Conservation (phyloP, 2,113 vertebrate genomes). For the Apeltes quadracus region DNA sequence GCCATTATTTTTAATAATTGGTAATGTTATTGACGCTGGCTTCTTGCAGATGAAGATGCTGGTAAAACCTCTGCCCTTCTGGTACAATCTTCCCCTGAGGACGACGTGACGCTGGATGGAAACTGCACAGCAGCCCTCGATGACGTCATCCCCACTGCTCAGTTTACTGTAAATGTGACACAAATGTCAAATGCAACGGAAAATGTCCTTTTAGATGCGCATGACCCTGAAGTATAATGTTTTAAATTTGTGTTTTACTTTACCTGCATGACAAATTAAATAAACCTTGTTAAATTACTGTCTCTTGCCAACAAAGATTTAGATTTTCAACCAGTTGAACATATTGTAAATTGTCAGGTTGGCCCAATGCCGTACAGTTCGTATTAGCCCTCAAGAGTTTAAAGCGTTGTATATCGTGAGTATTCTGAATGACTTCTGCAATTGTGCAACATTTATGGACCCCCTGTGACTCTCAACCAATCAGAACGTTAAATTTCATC, state of each 20-base stretch:
- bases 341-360: no score
- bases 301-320: no score
- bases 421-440: no score
- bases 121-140: neutral
- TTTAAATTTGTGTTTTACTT: neutral
- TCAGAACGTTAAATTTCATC: no score
- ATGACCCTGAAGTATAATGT: conserved; percentile 51
- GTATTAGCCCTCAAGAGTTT: no score
- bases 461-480: no score
- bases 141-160: neutral
- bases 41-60: conserved; percentile 5
- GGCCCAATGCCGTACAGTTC: no score
- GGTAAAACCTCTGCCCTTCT: neutral
- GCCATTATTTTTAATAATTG: neutral
- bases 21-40: neutral
- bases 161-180: neutral
- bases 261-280: neutral
- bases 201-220: neutral
- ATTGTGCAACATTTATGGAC: no score
- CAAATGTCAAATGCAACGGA: conserved; percentile 1
- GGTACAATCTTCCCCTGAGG: no score
- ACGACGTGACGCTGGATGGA: neutral
- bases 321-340: no score
- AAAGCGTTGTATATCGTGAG: no score
- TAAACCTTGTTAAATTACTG: neutral